phyloP scores from a whole-genome alignment of 2,888 invertebrate species.

The Meghimatium bilineatum region DNA sequence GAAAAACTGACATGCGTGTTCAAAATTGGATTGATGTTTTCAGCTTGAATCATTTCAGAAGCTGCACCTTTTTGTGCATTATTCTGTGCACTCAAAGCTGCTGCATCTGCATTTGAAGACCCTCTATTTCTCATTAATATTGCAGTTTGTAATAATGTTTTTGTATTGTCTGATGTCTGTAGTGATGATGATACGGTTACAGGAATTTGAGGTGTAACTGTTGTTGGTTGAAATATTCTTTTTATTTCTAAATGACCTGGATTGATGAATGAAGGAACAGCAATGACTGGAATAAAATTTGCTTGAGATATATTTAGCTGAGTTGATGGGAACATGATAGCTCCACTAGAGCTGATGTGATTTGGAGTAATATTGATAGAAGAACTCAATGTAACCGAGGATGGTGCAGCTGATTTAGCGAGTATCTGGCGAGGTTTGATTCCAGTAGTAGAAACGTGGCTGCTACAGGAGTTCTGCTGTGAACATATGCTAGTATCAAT shows the following conservation, averaged over 20 bases:
- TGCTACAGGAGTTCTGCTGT: neutral
- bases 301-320: conserved; percentile 30
- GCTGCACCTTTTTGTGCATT: neutral
- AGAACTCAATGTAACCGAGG: neutral
- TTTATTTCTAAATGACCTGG: conserved; percentile 48
- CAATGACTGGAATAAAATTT: conserved; percentile 47
- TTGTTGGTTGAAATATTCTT: conserved; percentile 32
- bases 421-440: conserved; percentile 32
- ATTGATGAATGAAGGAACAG: conserved; percentile 38
- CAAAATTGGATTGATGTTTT: conserved; percentile 4
- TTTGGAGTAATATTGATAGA: neutral
- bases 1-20: conserved; percentile 5
- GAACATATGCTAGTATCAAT: neutral
- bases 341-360: conserved; percentile 9
- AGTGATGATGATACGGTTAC: neutral
- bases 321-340: conserved; percentile 32
- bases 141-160: conserved; percentile 35
- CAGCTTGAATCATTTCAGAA: conserved; percentile 7
- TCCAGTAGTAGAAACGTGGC: neutral
- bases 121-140: conserved; percentile 27
- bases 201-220: neutral
- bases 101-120: neutral
- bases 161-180: conserved; percentile 34
- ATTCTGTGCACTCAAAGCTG: neutral
- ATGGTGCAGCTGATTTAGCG: conserved; percentile 15